A percentile compares a stretch with the other conserved stretches of the same genome.
These are phyloP conservation scores for Pelvicachromis taeniatus DNA, from an alignment of 2,113 vertebrate species.

Conservation along the genomic window DNA sequence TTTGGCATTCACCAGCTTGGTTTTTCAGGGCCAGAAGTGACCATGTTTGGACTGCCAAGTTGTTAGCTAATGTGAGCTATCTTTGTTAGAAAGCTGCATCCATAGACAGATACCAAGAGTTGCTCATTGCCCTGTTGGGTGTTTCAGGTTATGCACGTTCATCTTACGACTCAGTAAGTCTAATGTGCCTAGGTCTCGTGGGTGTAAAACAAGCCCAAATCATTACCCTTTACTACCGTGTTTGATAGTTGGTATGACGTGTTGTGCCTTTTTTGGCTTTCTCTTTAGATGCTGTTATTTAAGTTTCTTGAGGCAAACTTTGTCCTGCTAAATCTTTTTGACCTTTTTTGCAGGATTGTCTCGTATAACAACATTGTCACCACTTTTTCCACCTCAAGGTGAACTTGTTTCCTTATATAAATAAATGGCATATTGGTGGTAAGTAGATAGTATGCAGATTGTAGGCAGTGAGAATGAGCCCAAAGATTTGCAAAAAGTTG, in stretches of 20 bases:
- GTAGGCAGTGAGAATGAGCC: neutral
- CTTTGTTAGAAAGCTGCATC: neutral
- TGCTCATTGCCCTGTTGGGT: neutral
- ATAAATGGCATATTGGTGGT: neutral
- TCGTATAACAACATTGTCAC: neutral
- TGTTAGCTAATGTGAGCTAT: neutral
- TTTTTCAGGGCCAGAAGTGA: neutral
- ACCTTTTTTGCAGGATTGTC: neutral
- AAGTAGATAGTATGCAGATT: neutral
- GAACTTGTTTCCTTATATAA: neutral
- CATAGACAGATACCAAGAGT: neutral
- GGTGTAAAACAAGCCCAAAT: neutral
- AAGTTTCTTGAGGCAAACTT: neutral
- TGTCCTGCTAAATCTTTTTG: neutral
- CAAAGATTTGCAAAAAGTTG: neutral
- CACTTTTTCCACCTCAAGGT: neutral
- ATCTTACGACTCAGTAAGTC: neutral
- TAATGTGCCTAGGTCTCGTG: neutral
- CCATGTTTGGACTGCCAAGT: neutral
- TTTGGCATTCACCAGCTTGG: neutral
- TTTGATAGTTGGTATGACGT: neutral
- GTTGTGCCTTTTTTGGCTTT: neutral
- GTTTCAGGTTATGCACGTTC: neutral
- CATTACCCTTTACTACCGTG: neutral
- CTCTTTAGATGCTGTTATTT: neutral